Evolutionary conservation across 1,140 invertebrate species (phyloP).

Genomic region (Drosophila fuyamai): DNA sequence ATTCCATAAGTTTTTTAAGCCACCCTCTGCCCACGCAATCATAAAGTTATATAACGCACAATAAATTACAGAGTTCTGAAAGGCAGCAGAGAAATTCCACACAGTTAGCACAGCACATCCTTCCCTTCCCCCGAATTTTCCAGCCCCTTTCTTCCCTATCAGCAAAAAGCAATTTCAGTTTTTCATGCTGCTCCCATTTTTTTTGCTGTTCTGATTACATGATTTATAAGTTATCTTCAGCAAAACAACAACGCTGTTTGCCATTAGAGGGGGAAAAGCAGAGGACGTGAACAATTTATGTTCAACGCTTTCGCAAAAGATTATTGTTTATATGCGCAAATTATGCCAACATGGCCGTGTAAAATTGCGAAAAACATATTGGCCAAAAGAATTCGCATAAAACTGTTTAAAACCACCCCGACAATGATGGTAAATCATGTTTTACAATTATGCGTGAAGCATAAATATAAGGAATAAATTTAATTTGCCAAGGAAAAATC

Average conservation of each 20-base stretch:
- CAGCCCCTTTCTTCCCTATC: neutral
- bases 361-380: constrained; percentile 59
- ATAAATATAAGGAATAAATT: constrained; percentile 52
- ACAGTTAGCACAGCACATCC: constrained; percentile 49
- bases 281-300: constrained; percentile 70
- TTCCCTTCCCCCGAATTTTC: constrained; percentile 6
- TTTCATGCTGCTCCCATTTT: constrained; percentile 63
- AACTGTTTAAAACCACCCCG: constrained; percentile 30
- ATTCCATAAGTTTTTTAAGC: constrained; percentile 44
- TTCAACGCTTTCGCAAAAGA: constrained; percentile 67
- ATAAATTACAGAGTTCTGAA: constrained; percentile 81
- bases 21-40: constrained; percentile 52
- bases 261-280: constrained; percentile 32
- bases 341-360: constrained; percentile 52
- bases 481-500: constrained; percentile 43
- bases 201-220: constrained; percentile 74
- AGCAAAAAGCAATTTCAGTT: constrained; percentile 77
- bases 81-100: constrained; percentile 45
- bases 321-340: constrained; percentile 79
- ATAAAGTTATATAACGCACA: constrained; percentile 82
- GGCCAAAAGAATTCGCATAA: constrained; percentile 51
- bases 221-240: constrained; percentile 82
- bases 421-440: constrained; percentile 70
- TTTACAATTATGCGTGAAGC: constrained; percentile 66
- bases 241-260: constrained; percentile 46